Evolutionary conservation across 1,140 invertebrate species (phyloP), one percentile per base, ranked within the genome.

Genomic region (Parapsyche elsis): DNA sequence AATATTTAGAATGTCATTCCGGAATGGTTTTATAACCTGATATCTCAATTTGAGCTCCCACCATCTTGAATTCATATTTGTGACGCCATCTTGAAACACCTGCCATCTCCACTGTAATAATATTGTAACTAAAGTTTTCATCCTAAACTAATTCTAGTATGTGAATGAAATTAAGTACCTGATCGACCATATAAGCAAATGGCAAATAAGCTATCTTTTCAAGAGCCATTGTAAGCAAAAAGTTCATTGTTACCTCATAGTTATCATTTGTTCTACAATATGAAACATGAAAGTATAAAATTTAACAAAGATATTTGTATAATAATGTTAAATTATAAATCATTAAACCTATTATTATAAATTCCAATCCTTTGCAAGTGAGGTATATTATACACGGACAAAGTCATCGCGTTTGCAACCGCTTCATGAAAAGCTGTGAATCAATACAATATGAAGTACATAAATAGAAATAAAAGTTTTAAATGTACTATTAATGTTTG

Each of bases 391-490:
- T 91, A 91, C 0, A 96, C 92, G 0, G 93, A 95, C 12, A 97
- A 85, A 0, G 92, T 91, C n/a, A 97, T 91, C 0, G 94, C 92
- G 85, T 97, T 95, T n/a, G 95, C 95, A 0, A 97, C 90, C 1
- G 95, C 96, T 87, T 97, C 96, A 85, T 97, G 95, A 85, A 97
- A 97, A 38, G 94, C 94, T 93, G 84, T n/a, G n/a, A n/a, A n/a
- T n/a, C 0, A 87, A 87, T 84, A 82, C 49, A 79, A 70, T n/a
- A 53, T 78, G 0, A 70, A 19, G 9, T 44, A 1, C n/a, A n/a
- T n/a, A n/a, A n/a, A n/a, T n/a, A n/a, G n/a, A n/a, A n/a, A n/a
- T n/a, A n/a, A n/a, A n/a, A n/a, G n/a, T n/a, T n/a, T 23, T 9
- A 71, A 26, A 71, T 24, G 9, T n/a, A n/a, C n/a, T n/a, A n/a